phyloP scores from a whole-genome alignment of 2,113 vertebrate species.

The Baryphthengus martii region DNA sequence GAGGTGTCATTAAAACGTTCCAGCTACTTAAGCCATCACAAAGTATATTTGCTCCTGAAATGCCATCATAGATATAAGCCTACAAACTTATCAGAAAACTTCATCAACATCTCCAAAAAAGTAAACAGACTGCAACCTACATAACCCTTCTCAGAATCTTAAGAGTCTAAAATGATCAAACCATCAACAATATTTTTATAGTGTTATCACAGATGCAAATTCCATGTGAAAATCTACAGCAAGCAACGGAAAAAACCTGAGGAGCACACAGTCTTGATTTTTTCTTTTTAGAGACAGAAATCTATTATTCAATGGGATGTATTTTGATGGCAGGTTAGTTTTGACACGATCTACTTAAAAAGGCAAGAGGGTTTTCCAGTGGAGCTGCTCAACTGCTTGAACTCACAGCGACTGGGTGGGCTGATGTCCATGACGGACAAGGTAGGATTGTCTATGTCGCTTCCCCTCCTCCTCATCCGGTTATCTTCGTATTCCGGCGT shows the following conservation, averaged over 20 bases:
- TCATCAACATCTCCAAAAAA: neutral
- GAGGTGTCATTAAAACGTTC: neutral
- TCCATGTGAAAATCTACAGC: neutral
- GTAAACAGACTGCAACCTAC: neutral
- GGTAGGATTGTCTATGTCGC: conserved; percentile 92
- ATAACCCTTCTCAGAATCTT: neutral
- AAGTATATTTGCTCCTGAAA: neutral
- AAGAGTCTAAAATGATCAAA: neutral
- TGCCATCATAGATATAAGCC: neutral
- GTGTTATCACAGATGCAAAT: neutral
- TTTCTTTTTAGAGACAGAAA: neutral
- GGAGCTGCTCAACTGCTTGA: neutral
- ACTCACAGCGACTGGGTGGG: conserved; percentile 96
- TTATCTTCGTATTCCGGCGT: conserved; percentile 91
- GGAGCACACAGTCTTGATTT: neutral
- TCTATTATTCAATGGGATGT: neutral
- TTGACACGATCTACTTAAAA: neutral
- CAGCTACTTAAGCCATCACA: neutral
- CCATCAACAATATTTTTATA: neutral
- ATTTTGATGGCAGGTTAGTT: neutral
- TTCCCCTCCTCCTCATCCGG: conserved; percentile 84
- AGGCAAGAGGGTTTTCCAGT: neutral
- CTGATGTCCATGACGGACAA: conserved; percentile 98
- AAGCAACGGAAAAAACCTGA: neutral
- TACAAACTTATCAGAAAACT: neutral